Evolutionary conservation across 2,888 invertebrate species (phyloP).

Genomic region (Endotricha flammealis): DNA sequence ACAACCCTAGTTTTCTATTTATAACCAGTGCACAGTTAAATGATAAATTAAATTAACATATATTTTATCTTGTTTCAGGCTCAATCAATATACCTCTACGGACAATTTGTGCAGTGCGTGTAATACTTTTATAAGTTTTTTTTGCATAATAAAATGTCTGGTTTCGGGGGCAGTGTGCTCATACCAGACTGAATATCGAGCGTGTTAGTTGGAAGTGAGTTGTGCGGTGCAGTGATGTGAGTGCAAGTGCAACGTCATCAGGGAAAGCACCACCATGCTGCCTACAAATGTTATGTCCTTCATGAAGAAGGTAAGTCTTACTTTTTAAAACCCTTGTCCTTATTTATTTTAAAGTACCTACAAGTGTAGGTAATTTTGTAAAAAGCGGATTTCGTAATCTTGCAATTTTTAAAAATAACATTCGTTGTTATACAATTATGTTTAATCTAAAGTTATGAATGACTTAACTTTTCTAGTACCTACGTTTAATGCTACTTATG

Average conservation of each 20-base stretch:
- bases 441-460: too few relatives aligned
- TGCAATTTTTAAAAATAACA: too few relatives aligned
- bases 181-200: slow-evolving; percentile 51
- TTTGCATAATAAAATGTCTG: slow-evolving; percentile 46
- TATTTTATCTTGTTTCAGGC: slow-evolving; percentile 22
- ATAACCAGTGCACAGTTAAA: slow-evolving; percentile 10
- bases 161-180: slow-evolving; percentile 54
- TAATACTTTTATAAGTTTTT: not conserved
- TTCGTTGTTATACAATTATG: too few relatives aligned
- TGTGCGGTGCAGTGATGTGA: slow-evolving; percentile 45
- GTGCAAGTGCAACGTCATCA: slow-evolving; percentile 31
- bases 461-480: too few relatives aligned
- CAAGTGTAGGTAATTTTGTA: too few relatives aligned
- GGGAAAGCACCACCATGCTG: slow-evolving; percentile 83
- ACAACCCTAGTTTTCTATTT: slow-evolving; percentile 17
- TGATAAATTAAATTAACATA: slow-evolving; percentile 12
- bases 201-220: slow-evolving; percentile 20
- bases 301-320: slow-evolving; percentile 95
- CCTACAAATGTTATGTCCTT: slow-evolving; percentile 94
- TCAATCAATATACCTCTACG: slow-evolving; percentile 3
- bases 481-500: too few relatives aligned
- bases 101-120: slow-evolving; percentile 6
- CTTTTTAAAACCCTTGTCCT: too few relatives aligned
- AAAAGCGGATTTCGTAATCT: too few relatives aligned
- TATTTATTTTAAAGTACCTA: too few relatives aligned